These are phyloP conservation scores for Crax fasciolata DNA, from an alignment of 2,797 vertebrate species.

Conservation along the genomic window DNA sequence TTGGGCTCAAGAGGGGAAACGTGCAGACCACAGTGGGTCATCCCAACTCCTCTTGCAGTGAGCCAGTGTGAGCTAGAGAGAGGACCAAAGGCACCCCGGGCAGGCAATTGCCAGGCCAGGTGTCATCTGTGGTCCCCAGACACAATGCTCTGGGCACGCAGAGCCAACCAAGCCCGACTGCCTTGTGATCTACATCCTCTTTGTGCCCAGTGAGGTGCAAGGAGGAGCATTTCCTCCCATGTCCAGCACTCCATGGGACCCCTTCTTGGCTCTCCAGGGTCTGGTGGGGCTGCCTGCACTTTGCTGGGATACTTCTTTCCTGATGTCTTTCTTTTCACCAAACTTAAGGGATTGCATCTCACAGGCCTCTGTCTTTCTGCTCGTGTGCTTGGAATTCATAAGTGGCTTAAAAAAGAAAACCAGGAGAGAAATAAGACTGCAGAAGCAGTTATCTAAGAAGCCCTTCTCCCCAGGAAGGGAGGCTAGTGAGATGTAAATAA, in stretches of 20 bases:
- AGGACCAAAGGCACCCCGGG: slow-evolving; percentile 45
- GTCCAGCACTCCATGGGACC: not conserved
- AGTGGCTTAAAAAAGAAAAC: slow-evolving; percentile 3
- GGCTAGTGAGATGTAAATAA: slow-evolving; percentile 21
- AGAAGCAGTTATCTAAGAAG: not conserved
- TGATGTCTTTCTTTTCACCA: not conserved
- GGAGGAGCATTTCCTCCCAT: not conserved
- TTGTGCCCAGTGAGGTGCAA: not conserved
- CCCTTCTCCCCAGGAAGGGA: not conserved
- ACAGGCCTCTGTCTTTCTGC: not conserved
- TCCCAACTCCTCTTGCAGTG: slow-evolving; percentile 48
- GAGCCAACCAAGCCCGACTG: slow-evolving; percentile 13
- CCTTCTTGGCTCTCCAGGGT: not conserved
- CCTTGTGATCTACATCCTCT: not conserved
- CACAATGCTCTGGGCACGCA: not conserved
- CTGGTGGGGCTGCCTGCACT: not conserved
- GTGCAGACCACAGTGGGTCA: fast-evolving
- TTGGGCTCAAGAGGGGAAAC: not conserved
- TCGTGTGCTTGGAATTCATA: not conserved
- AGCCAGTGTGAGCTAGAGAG: slow-evolving; percentile 33
- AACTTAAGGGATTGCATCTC: not conserved
- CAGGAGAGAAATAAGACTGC: not conserved
- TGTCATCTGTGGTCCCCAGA: slow-evolving; percentile 55
- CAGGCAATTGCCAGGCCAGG: slow-evolving; percentile 54
- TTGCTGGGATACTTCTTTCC: not conserved